Evolutionary conservation across 2,888 invertebrate genomes (phyloP).

Genomic region (Drosophila lutescens): DNA sequence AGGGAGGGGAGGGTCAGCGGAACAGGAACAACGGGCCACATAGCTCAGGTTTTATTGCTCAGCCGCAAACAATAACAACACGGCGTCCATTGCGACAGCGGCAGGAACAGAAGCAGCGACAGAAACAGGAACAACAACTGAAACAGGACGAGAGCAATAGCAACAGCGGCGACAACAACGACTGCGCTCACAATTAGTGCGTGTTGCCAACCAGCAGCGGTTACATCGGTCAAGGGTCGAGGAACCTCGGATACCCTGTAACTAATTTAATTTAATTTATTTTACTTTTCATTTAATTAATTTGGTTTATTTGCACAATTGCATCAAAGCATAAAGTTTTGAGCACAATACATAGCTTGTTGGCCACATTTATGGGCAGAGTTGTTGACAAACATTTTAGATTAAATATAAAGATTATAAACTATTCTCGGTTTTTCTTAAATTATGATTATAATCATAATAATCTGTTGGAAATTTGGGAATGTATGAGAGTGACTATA

Average conservation of each 20-base stretch:
- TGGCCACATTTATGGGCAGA: no score
- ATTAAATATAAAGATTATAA: no score
- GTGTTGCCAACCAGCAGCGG: slow-evolving; percentile 72
- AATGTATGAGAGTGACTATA: no score
- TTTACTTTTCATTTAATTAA: no score
- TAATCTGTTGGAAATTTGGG: no score
- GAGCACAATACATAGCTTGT: background rate
- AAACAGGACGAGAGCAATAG: slow-evolving; percentile 25
- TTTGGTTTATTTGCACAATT: background rate
- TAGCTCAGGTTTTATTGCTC: slow-evolving; percentile 43
- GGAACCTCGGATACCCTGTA: slow-evolving; percentile 2
- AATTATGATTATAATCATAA: no score
- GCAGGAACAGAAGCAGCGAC: slow-evolving; percentile 58
- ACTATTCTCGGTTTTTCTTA: no score
- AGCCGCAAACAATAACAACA: slow-evolving; percentile 41
- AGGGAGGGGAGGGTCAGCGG: slow-evolving; percentile 10
- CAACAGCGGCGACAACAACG: slow-evolving; percentile 35
- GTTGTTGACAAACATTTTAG: no score
- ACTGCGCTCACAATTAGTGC: slow-evolving; percentile 72
- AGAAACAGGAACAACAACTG: slow-evolving; percentile 47
- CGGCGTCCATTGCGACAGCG: slow-evolving; percentile 58
- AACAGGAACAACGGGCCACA: slow-evolving; percentile 48
- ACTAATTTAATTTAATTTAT: no score
- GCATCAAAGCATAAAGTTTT: background rate
- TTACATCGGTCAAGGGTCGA: slow-evolving; percentile 19